A percentile compares a stretch with the other conserved stretches of the same genome.
Conservation (phyloP, 1,140 invertebrate genomes). For the Listronotus bonariensis region DNA sequence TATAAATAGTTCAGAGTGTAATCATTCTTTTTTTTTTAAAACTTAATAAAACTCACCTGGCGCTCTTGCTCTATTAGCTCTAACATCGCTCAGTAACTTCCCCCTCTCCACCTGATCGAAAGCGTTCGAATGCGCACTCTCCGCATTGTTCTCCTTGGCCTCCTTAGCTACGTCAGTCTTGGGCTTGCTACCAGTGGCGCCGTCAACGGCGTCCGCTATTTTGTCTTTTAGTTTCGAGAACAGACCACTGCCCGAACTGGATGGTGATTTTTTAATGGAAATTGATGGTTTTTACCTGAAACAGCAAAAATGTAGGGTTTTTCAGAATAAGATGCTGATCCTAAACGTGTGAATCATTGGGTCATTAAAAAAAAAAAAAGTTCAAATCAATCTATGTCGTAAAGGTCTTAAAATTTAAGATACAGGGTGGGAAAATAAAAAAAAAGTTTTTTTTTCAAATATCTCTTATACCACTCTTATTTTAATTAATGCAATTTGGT, state of each 20-base stretch:
- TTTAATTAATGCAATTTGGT: too few species aligned
- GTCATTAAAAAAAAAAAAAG: too few species aligned
- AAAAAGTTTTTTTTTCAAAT: too few species aligned
- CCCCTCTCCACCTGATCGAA: conserved; percentile 67
- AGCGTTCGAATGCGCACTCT: conserved; percentile 50
- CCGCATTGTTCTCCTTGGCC: conserved; percentile 30
- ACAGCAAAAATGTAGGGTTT: too few species aligned
- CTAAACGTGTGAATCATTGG: too few species aligned
- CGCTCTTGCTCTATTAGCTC: conserved; percentile 63
- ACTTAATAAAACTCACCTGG: conserved; percentile 50
- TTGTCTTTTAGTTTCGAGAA: conserved; percentile 66
- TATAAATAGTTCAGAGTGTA: too few species aligned
- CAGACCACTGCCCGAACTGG: conserved; percentile 59
- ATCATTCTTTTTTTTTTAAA: too few species aligned
- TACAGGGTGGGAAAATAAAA: too few species aligned
- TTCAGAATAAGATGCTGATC: too few species aligned
- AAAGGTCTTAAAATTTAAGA: too few species aligned
- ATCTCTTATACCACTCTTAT: too few species aligned
- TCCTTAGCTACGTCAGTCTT: conserved; percentile 31
- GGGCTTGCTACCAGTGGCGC: conserved; percentile 47
- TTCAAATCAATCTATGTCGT: too few species aligned
- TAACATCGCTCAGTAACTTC: conserved; percentile 65
- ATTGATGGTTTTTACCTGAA: conserved; percentile 61
- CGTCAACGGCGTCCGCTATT: conserved; percentile 54
- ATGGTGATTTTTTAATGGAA: conserved; percentile 67